Conservation (phyloP, 2,888 invertebrate genomes). For the Belgica antarctica region DNA sequence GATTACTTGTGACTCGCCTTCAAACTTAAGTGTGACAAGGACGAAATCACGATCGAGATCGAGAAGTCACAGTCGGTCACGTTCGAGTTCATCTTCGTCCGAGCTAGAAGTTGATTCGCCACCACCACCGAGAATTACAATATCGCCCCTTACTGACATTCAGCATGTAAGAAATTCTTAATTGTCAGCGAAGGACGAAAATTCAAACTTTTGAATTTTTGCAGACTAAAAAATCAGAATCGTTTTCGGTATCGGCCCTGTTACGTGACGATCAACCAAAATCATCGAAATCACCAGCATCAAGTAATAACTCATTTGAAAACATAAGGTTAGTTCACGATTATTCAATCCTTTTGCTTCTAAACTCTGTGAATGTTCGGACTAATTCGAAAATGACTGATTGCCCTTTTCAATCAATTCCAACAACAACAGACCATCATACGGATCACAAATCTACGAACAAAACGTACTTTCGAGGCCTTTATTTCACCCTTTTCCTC, state of each 20-base stretch:
- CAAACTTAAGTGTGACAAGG: conserved; percentile 40
- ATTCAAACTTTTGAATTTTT: too few relatives aligned
- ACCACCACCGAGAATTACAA: conserved; percentile 57
- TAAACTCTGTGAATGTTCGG: conserved; percentile 45
- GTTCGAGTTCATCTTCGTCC: conserved; percentile 61
- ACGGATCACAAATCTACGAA: conserved; percentile 52
- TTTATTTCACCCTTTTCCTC: conserved; percentile 53
- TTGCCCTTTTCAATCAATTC: neutral
- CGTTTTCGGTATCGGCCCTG: conserved; percentile 80
- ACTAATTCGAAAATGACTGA: conserved; percentile 45
- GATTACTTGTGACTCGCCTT: conserved; percentile 40
- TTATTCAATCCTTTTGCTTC: conserved; percentile 26
- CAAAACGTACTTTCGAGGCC: conserved; percentile 53
- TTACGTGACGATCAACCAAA: conserved; percentile 75
- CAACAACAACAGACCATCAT: conserved; percentile 46
- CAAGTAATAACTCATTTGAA: conserved; percentile 57
- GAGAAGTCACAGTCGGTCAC: conserved; percentile 51
- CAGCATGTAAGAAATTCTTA: conserved; percentile 22
- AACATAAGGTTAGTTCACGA: conserved; percentile 45
- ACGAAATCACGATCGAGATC: conserved; percentile 49
- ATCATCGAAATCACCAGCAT: conserved; percentile 56
- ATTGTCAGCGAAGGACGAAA: neutral
- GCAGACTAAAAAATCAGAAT: conserved; percentile 69
- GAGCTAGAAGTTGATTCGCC: conserved; percentile 77
- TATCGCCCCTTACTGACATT: conserved; percentile 52